Conservation (phyloP, 1,140 invertebrate genomes). For the Brachionus sp. region DNA sequence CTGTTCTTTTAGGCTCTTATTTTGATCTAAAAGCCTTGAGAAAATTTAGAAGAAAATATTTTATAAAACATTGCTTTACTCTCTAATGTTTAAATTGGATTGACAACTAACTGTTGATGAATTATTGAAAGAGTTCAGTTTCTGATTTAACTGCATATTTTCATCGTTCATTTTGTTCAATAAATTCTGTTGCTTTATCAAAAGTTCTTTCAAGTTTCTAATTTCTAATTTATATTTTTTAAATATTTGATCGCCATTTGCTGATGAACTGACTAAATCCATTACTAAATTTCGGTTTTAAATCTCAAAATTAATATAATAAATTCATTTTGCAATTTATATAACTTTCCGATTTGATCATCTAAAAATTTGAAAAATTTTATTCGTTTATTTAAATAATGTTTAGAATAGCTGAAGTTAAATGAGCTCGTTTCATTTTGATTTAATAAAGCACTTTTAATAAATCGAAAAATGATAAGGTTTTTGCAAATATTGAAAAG, state of each 20-base stretch:
- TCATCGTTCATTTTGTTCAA: slow-evolving; percentile 27
- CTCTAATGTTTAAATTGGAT: background rate
- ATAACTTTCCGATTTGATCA: too few species aligned
- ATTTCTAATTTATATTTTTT: slow-evolving; percentile 5
- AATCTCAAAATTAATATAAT: background rate
- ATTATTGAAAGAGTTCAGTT: background rate
- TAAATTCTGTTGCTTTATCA: slow-evolving; percentile 1
- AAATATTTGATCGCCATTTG: background rate
- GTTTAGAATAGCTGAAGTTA: background rate
- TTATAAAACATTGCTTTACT: background rate
- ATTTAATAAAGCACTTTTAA: background rate
- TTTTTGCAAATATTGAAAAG: background rate
- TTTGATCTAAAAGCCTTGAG: background rate
- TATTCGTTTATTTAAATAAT: background rate
- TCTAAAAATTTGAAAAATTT: background rate
- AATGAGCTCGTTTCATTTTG: background rate
- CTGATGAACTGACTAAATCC: background rate
- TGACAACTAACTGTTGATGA: background rate
- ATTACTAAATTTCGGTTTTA: background rate
- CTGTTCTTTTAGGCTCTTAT: slow-evolving; percentile 28
- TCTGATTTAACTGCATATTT: background rate
- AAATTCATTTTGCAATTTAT: too few species aligned
- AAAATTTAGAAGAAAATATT: background rate
- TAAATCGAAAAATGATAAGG: background rate
- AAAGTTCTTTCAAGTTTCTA: background rate